Conservation (phyloP, 2,113 vertebrate genomes). For the Dromiciops gliroides region DNA sequence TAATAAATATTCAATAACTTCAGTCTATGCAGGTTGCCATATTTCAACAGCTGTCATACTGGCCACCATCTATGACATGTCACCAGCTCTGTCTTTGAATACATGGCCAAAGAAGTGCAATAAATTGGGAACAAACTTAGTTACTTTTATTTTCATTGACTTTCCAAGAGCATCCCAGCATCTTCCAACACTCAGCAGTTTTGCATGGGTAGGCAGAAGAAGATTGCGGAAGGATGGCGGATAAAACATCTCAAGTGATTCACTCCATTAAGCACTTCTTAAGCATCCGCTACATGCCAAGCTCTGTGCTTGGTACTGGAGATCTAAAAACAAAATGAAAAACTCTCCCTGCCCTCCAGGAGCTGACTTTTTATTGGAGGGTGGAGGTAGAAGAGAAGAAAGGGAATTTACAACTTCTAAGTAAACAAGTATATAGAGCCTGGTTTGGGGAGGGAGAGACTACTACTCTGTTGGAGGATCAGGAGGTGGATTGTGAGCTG, state of each 20-base stretch:
- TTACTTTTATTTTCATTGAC: not conserved
- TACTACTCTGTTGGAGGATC: not conserved
- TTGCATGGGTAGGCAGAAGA: not conserved
- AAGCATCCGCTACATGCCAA: not conserved
- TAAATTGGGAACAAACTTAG: not conserved
- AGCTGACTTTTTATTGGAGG: not conserved
- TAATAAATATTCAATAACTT: not conserved
- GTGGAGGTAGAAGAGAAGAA: not conserved
- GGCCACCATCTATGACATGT: not conserved
- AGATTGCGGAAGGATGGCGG: not conserved
- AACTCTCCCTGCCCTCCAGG: not conserved
- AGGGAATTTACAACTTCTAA: not conserved
- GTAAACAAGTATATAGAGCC: not conserved
- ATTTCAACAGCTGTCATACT: not conserved
- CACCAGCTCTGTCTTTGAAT: not conserved
- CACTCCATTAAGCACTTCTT: not conserved
- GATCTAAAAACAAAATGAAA: not conserved
- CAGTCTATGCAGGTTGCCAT: not conserved
- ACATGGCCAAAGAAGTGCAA: not conserved
- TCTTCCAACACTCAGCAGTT: not conserved
- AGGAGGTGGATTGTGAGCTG: not conserved
- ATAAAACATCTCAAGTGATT: not conserved
- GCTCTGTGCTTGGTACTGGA: not conserved
- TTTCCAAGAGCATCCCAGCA: not conserved
- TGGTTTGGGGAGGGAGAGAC: not conserved